These are phyloP conservation scores for Rhamnusium bicolor DNA, from an alignment of 2,888 invertebrate species.

Conservation along the genomic window DNA sequence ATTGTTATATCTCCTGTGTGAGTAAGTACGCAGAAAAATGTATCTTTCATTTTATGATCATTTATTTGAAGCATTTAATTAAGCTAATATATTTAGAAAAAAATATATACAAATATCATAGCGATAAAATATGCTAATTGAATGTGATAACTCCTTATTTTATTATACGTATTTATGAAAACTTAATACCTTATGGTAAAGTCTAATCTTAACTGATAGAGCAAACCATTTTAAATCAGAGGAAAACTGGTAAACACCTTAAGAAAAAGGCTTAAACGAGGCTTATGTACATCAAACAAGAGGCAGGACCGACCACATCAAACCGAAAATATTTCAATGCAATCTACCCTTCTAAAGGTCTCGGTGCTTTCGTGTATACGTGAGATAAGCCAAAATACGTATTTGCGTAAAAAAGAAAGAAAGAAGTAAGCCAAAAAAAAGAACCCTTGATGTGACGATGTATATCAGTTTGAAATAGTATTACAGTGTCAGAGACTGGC, in stretches of 20 bases:
- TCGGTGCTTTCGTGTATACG: conserved; percentile 7
- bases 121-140: too few species aligned
- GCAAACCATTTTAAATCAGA: conserved; percentile 14
- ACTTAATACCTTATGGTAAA: not conserved
- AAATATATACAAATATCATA: too few species aligned
- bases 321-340: conserved; percentile 28
- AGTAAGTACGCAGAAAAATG: too few species aligned
- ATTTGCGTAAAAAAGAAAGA: conserved; percentile 3
- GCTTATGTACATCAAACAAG: conserved; percentile 20
- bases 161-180: not conserved
- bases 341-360: conserved; percentile 8
- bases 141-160: too few species aligned
- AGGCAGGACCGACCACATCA: conserved; percentile 23
- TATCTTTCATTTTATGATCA: too few species aligned
- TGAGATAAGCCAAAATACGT: conserved; percentile 25
- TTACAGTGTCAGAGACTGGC: too few species aligned
- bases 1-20: too few species aligned
- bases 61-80: too few species aligned
- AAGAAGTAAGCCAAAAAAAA: conserved; percentile 5
- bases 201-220: not conserved
- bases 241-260: conserved; percentile 13
- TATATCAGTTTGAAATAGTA: not conserved
- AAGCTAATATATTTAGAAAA: too few species aligned
- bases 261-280: conserved; percentile 13
- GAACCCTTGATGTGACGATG: not conserved